A percentile compares a stretch with the other conserved stretches of the same genome.
Evolutionary conservation across 2,888 invertebrate genomes (phyloP).

Genomic region (Diadegma fenestrale): DNA sequence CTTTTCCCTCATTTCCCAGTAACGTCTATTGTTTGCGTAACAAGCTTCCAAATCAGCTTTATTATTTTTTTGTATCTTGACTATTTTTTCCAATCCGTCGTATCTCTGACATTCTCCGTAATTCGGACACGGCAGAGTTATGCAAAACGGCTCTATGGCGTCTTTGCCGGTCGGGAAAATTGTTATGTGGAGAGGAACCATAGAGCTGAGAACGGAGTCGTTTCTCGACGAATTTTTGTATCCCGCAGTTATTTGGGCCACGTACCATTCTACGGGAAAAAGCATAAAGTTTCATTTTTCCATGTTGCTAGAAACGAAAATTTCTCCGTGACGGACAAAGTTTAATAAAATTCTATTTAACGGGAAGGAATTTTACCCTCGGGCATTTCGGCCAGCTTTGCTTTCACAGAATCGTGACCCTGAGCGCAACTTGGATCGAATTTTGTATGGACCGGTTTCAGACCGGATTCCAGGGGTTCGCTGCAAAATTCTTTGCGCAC

Average conservation of each 20-base stretch:
- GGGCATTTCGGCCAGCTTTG: slow-evolving; percentile 77
- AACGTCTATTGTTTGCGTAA: slow-evolving; percentile 76
- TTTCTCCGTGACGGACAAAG: background rate
- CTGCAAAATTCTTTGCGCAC: slow-evolving; percentile 70
- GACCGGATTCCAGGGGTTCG: slow-evolving; percentile 70
- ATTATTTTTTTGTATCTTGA: slow-evolving; percentile 76
- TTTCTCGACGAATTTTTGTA: slow-evolving; percentile 69
- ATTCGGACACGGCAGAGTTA: slow-evolving; percentile 78
- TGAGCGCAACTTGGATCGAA: slow-evolving; percentile 68
- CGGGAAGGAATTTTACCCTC: slow-evolving; percentile 72
- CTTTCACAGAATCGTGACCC: slow-evolving; percentile 69
- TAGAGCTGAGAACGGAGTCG: slow-evolving; percentile 52
- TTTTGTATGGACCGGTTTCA: slow-evolving; percentile 73
- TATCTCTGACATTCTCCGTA: slow-evolving; percentile 69
- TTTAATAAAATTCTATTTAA: background rate
- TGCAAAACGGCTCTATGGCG: slow-evolving; percentile 77
- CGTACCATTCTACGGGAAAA: slow-evolving; percentile 79
- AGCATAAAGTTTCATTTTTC: background rate
- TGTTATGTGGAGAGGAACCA: slow-evolving; percentile 78
- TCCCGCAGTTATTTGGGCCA: slow-evolving; percentile 80
- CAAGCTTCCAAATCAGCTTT: slow-evolving; percentile 76
- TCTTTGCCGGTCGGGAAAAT: slow-evolving; percentile 79
- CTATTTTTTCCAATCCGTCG: slow-evolving; percentile 80
- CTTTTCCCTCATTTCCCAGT: slow-evolving; percentile 81
- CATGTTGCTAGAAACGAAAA: background rate